Conservation (phyloP, 2,888 invertebrate species). For the Melinaea menophilus region DNA sequence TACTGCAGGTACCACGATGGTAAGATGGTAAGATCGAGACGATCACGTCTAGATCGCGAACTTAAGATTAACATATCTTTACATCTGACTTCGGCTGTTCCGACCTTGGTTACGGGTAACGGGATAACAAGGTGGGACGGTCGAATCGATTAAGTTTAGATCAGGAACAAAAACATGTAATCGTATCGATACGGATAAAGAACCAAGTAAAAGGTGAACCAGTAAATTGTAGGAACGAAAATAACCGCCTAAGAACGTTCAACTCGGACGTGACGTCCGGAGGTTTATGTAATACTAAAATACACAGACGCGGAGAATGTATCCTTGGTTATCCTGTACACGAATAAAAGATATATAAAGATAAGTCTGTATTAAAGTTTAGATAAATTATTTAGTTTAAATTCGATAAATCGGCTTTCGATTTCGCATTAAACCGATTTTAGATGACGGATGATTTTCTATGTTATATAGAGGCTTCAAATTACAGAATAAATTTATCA, state of each 20-base stretch:
- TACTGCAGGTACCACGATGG: slow-evolving; percentile 53
- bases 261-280: slow-evolving; percentile 72
- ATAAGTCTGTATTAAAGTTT: no score
- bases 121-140: slow-evolving; percentile 25
- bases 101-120: slow-evolving; percentile 39
- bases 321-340: slow-evolving; percentile 43
- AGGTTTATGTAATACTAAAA: slow-evolving; percentile 44
- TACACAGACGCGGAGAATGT: slow-evolving; percentile 43
- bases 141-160: slow-evolving; percentile 28
- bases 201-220: slow-evolving; percentile 29
- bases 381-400: no score
- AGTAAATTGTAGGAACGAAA: slow-evolving; percentile 32
- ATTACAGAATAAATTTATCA: no score
- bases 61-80: slow-evolving; percentile 55
- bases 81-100: slow-evolving; percentile 40
- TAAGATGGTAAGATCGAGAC: slow-evolving; percentile 27
- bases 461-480: no score
- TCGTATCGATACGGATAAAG: slow-evolving; percentile 30
- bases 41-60: slow-evolving; percentile 63
- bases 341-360: no score
- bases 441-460: no score
- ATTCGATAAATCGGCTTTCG: no score
- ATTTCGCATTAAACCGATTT: no score
- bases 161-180: slow-evolving; percentile 32
- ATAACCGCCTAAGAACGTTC: slow-evolving; percentile 59